Base-by-base conservation (phyloP, 2,113 vertebrate species). In the Ictalurus punctatus region DNA sequence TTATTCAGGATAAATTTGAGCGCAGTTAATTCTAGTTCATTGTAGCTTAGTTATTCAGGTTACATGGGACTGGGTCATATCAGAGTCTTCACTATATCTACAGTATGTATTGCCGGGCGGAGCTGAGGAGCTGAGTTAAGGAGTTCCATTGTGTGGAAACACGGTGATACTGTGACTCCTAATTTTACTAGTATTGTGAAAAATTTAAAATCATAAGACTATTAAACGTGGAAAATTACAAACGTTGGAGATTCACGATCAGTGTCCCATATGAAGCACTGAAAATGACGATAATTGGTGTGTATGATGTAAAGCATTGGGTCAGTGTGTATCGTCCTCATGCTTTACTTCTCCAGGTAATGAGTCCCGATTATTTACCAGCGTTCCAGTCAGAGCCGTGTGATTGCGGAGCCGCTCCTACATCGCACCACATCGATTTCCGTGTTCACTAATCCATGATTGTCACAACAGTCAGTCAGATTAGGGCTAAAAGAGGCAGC, bases 391-490 rank as follows among this genome's bases (percentile, higher is more conserved):
- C 90, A 92, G 88, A 90, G 87, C 81, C 87, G 23, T 86, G 61
- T 52, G 87, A 84, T 86, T 89, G 63, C 40, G 84, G 76, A 63
- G 65, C 59, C 86, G 85, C 27, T 90, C 87, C 86, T 37, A 69
- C 85, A 83, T 78, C 88, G 87, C 88, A 86, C 86, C 83, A 59
- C 90, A 95, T 95, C 88, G 94, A 95, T 95, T 93, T 93, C 89
- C 63, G 76, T 78, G 89, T 92, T 86, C 87, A 92, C 92, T 96
- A 95, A 95, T 95, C 94, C 93, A 90, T 56, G 88, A 94, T 93
- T 89, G 94, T 94, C 95, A 96, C 95, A 94, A 93, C 92, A 93
- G 94, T 95, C 93, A 93, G 92, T 56, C 90, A 95, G 94, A 95
- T 95, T 95, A 95, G 91, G 80, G 92, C 90, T 90, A 52, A 90